Conservation (phyloP, 2,797 vertebrate genomes). For the Clarias fuscus region DNA sequence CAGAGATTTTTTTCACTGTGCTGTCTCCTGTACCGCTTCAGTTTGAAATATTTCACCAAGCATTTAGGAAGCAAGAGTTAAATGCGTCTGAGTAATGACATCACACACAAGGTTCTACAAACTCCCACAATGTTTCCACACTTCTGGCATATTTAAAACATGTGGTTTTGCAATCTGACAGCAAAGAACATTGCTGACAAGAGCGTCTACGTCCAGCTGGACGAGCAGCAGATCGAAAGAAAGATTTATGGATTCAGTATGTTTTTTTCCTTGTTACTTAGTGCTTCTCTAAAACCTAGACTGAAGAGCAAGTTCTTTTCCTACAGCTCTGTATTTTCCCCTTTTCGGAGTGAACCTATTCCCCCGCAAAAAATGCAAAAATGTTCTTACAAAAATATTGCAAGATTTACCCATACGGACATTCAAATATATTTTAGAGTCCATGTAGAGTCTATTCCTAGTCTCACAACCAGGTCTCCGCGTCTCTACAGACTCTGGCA, state of each 20-base stretch:
- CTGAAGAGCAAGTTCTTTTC: neutral
- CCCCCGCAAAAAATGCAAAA: neutral
- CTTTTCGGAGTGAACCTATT: neutral
- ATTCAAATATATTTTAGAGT: neutral
- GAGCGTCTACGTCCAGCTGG: neutral
- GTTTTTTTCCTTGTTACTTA: neutral
- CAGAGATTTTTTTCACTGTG: too few species aligned
- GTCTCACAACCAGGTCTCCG: neutral
- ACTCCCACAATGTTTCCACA: slow-evolving; percentile 7
- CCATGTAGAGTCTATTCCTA: neutral
- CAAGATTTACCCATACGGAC: neutral
- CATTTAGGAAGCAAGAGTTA: neutral
- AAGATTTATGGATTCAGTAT: neutral
- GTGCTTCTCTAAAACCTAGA: neutral
- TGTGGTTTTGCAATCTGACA: neutral
- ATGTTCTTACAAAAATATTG: neutral
- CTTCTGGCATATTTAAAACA: neutral
- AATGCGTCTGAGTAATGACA: neutral
- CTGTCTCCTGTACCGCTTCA: neutral
- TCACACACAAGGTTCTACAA: neutral
- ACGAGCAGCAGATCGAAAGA: neutral
- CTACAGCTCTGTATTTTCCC: neutral
- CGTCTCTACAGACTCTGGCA: neutral
- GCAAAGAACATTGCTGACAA: too few species aligned
- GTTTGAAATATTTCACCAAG: neutral